Evolutionary conservation across 2,113 vertebrate genomes (phyloP), one percentile per base, ranked within the genome.

Genomic region (Tor tambroides): DNA sequence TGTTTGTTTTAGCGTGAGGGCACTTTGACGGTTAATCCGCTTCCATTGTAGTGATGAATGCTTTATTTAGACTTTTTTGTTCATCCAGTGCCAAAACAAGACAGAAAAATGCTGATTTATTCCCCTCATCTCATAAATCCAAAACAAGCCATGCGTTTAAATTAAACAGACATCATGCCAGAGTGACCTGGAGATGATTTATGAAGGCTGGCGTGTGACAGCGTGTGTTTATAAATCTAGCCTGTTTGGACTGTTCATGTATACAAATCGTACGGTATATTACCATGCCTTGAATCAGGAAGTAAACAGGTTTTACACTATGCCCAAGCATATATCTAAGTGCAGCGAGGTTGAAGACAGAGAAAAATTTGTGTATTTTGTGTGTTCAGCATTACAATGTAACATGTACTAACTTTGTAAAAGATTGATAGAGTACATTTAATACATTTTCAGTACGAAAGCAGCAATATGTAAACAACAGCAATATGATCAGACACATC

Each of bases 231-330:
- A 91, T 95, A 92, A 93, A 94, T 95, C 93, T 90, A 63, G 83
- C 90, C 89, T 86, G 91, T 92, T 94, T 94, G 85, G 90, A 91
- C 91, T 88, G 38, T 72, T 88, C 90, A 15, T 91, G 88, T 92
- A 92, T 87, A 94, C 89, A 87, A 79, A 90, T 88, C 90, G 85
- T 15, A 61, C 51, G 69, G 65, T 92, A 87, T 80, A 87, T 92
- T 90, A 91, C 28, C 63, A 46, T 87, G 28, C 65, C 43, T 32
- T 83, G 9, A 83, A 49, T 35, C 46, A 28, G 14, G 26, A 83
- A 4, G 6, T 54, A 54, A 51, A 83, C 63, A 49, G 56, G 77
- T 81, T 65, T 80, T 41, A 65, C 8, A 87, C 84, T 87, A 92
- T 88, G 87, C 87, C 83, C 88, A 88, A 89, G 87, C 88, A 49